Base-by-base conservation (phyloP, 2,888 invertebrate species). In the Notodonta ziczac region DNA sequence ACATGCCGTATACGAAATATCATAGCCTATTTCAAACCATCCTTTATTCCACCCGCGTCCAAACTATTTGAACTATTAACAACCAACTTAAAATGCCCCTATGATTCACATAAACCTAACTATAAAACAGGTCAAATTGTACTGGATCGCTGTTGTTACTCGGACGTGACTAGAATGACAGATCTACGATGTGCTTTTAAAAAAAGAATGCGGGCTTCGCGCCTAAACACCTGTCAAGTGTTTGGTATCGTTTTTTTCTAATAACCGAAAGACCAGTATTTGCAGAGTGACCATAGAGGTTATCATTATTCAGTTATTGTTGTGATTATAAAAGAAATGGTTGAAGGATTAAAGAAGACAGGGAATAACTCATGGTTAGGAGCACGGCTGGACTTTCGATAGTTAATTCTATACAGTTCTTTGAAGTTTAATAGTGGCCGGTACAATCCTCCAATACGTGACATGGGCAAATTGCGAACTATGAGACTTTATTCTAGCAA, bases 161-260 rank as follows among this genome's bases (percentile, higher is more conserved):
- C 60, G 79, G 76, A 88, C 88, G 88, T 88, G 88, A 87, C 84
- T 63, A 62, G 88, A 83, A 88, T 88, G 74, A 75, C 76, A 75
- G 63, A 63, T 72, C 66, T 62, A 67, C 66, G 76, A 78, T 78
- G 74, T 74, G 74, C 80, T 83, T 83, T 86, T 76, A 70, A 84
- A 84, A 84, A 80, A 77, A 82, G 85, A 84, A 88, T 88, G 88
- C 88, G 88, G 87, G 88, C 80, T 82, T 82, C 76, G 81, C 85
- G 86, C 82, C 82, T 80, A 80, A 82, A 82, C 88, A 88, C 78
- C 85, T 88, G 87, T 86, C 86, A 84, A 82, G 82, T 86, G 83
- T 76, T 74, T 63, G 57, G 67, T 76, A 75, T 74, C 72, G 78
- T 79, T 66, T 69, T 77, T 67, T 77, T 80, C 79, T 76, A 73